Evolutionary conservation across 2,797 vertebrate genomes (phyloP).

Genomic region (Mormyrops attenuatus): DNA sequence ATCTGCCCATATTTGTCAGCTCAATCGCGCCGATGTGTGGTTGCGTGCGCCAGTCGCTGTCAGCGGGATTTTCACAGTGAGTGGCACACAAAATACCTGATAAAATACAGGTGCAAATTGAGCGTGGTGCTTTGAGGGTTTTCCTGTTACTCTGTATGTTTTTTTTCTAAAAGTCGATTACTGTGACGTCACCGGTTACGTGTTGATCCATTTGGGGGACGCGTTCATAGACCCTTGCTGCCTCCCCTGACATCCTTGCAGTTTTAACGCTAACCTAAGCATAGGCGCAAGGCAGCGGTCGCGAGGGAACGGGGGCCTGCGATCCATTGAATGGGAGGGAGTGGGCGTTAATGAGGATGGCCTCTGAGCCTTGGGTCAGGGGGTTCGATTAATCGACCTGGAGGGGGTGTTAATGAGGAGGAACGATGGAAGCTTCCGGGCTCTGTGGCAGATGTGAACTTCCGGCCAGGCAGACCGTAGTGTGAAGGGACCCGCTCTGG

Average conservation of each 20-base stretch:
- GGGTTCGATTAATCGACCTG: slow-evolving; percentile 53
- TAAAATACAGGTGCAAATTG: not conserved
- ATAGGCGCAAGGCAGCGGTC: not conserved
- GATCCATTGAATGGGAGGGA: slow-evolving; percentile 42
- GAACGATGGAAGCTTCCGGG: slow-evolving; percentile 33
- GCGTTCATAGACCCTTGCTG: not conserved
- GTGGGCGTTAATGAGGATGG: slow-evolving; percentile 44
- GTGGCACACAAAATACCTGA: not conserved
- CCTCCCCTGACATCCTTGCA: not conserved
- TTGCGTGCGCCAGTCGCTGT: not conserved
- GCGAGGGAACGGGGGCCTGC: slow-evolving; percentile 7
- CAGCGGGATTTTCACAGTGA: not conserved
- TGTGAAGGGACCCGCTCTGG: slow-evolving; percentile 32
- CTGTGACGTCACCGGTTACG: not conserved
- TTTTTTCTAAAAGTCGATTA: not conserved
- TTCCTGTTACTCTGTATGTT: not conserved
- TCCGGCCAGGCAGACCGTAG: slow-evolving; percentile 39
- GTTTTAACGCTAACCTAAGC: not conserved
- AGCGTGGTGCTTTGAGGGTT: not conserved
- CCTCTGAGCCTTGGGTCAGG: too few relatives aligned
- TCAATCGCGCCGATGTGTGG: not conserved
- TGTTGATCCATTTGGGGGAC: not conserved
- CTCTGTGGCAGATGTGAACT: slow-evolving; percentile 30
- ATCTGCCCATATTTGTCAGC: not conserved
- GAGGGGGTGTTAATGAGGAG: slow-evolving; percentile 54